Evolutionary conservation across 2,113 vertebrate genomes (phyloP).

Genomic region (Paramisgurnus dabryanus): DNA sequence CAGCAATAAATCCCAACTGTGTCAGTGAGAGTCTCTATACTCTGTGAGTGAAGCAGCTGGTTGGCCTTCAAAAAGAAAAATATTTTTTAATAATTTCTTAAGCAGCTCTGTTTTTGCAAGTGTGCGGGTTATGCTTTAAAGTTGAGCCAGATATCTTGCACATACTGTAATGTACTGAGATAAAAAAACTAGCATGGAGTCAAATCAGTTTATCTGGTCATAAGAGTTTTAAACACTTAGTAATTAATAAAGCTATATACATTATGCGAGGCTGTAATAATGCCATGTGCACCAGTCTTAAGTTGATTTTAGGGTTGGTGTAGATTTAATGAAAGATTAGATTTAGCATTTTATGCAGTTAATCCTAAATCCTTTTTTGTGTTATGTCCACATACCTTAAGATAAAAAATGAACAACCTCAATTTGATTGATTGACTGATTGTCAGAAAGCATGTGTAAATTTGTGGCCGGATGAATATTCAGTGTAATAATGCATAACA

Average conservation of each 20-base stretch:
- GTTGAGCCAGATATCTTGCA: background rate
- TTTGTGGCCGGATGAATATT: slow-evolving; percentile 61
- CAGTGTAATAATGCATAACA: slow-evolving; percentile 70
- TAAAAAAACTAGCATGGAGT: slow-evolving; percentile 18
- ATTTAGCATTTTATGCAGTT: slow-evolving; percentile 61
- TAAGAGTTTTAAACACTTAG: slow-evolving; percentile 55
- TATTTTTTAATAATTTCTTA: no score
- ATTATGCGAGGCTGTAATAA: slow-evolving; percentile 57
- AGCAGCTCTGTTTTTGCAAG: background rate
- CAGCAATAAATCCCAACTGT: slow-evolving; percentile 1
- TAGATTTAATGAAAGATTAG: slow-evolving; percentile 69
- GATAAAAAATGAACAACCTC: no score
- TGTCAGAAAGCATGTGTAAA: slow-evolving; percentile 27
- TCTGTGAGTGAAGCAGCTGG: background rate
- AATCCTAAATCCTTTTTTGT: slow-evolving; percentile 64
- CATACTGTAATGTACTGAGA: background rate
- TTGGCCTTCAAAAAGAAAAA: background rate
- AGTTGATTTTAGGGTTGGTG: slow-evolving; percentile 57
- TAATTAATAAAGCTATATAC: slow-evolving; percentile 48
- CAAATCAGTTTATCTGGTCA: slow-evolving; percentile 45
- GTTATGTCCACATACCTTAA: no score
- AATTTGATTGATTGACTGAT: slow-evolving; percentile 34
- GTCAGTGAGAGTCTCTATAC: background rate
- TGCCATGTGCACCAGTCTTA: slow-evolving; percentile 53
- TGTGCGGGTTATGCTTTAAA: background rate